These are phyloP conservation scores for Mesorhabditis belari DNA, from an alignment of 2,888 invertebrate genomes.

Conservation along the genomic window DNA sequence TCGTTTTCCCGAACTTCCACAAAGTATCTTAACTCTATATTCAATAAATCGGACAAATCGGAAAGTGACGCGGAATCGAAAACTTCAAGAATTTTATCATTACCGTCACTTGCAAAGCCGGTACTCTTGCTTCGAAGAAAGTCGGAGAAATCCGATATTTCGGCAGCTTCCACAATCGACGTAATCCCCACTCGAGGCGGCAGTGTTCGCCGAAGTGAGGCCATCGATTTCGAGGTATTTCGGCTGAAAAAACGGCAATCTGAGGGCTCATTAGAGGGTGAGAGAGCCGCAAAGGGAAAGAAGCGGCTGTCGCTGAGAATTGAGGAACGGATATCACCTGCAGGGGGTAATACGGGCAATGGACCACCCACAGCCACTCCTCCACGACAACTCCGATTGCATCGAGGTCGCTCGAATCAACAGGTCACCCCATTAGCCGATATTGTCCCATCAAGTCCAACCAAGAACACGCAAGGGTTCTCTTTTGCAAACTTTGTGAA, in stretches of 20 bases:
- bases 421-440: conserved; percentile 1
- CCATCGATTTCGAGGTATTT: background rate
- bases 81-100: too few relatives aligned
- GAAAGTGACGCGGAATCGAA: conserved; percentile 8
- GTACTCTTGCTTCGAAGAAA: conserved; percentile 1
- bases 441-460: background rate
- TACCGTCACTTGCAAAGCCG: background rate
- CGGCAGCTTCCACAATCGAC: background rate
- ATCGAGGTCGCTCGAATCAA: background rate
- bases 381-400: background rate
- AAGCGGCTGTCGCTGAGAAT: background rate
- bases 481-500: too few relatives aligned
- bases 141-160: conserved; percentile 4
- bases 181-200: background rate
- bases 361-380: too few relatives aligned
- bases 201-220: background rate
- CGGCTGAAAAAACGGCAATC: conserved; percentile 12
- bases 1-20: conserved; percentile 6
- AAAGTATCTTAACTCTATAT: conserved; percentile 15
- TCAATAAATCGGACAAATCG: conserved; percentile 5
- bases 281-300: conserved; percentile 3
- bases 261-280: conserved; percentile 6
- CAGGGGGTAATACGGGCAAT: too few relatives aligned
- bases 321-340: too few relatives aligned
- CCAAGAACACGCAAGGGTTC: too few relatives aligned